phyloP scores from a whole-genome alignment of 2,888 invertebrate species.

The Flabesymbios commensalis region DNA sequence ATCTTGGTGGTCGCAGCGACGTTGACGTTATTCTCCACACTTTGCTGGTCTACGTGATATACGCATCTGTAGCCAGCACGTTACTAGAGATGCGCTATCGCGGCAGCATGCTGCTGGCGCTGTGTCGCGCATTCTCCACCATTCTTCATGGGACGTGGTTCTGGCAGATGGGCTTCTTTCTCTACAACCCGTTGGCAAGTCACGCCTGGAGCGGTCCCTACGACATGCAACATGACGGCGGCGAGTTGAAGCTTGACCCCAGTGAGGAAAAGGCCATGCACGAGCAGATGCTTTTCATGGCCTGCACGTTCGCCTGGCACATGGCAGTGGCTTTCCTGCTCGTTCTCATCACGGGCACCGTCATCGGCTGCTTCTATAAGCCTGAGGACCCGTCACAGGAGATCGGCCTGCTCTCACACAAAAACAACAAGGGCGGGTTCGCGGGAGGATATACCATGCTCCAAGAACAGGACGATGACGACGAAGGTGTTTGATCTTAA shows the following conservation, averaged over 20 bases:
- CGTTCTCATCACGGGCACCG: too few relatives aligned
- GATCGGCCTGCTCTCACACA: too few relatives aligned
- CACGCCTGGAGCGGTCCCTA: not conserved
- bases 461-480: too few relatives aligned
- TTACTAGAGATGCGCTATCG: conserved; percentile 51
- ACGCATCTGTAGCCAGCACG: conserved; percentile 43
- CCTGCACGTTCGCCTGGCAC: conserved; percentile 7
- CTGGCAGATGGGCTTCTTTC: conserved; percentile 58
- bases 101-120: conserved; percentile 43
- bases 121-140: conserved; percentile 49
- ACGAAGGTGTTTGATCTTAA: too few relatives aligned
- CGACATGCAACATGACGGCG: too few relatives aligned
- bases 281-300: not conserved
- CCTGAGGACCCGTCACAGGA: too few relatives aligned
- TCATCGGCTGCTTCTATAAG: too few relatives aligned
- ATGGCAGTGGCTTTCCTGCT: not conserved
- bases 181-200: conserved; percentile 55
- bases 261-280: not conserved
- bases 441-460: too few relatives aligned
- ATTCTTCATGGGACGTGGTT: conserved; percentile 63
- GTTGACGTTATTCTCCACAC: conserved; percentile 53
- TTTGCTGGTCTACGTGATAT: conserved; percentile 54
- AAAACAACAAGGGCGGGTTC: too few relatives aligned
- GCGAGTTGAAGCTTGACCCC: too few relatives aligned
- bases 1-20: conserved; percentile 55